Percentiles rank a stretch among this genome's conserved stretches.
These are phyloP conservation scores for Thera britannica DNA, from an alignment of 2,888 invertebrate species.

Conservation along the genomic window DNA sequence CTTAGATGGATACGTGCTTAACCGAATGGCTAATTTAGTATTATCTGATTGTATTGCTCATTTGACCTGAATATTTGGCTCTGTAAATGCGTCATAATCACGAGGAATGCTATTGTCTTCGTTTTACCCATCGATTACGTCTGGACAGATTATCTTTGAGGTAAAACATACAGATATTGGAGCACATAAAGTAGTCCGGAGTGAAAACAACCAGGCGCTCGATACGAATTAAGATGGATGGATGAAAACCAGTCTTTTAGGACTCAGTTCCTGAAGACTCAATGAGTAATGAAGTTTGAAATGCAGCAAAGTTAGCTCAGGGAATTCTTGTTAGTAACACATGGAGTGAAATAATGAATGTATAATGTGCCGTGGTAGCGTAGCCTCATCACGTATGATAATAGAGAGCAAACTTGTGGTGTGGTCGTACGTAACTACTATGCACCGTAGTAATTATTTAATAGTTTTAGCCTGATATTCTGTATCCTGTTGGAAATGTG, in stretches of 20 bases:
- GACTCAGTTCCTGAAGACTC: conserved; percentile 46
- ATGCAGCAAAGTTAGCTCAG: conserved; percentile 40
- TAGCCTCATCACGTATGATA: conserved; percentile 71
- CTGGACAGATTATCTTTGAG: conserved; percentile 47
- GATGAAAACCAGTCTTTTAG: conserved; percentile 56
- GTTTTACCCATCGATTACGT: conserved; percentile 49
- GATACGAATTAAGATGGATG: conserved; percentile 52
- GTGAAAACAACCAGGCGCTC: conserved; percentile 56
- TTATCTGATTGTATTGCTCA: conserved; percentile 80
- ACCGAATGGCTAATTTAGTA: conserved; percentile 77
- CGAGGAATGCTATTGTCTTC: conserved; percentile 69
- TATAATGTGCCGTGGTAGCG: conserved; percentile 55
- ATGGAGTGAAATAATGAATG: conserved; percentile 60
- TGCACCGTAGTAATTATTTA: conserved; percentile 26
- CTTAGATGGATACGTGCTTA: conserved; percentile 39
- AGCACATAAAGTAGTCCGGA: conserved; percentile 47
- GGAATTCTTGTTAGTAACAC: conserved; percentile 49
- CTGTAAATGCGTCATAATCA: conserved; percentile 68
- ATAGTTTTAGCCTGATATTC: conserved; percentile 18
- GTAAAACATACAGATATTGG: conserved; percentile 49
- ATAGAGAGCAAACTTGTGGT: conserved; percentile 66
- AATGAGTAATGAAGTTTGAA: conserved; percentile 43
- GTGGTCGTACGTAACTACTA: conserved; percentile 48
- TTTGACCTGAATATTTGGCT: conserved; percentile 76
- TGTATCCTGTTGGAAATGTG: conserved; percentile 12